Evolutionary conservation across 2,888 invertebrate species (phyloP).

Genomic region (Eilema depressum): DNA sequence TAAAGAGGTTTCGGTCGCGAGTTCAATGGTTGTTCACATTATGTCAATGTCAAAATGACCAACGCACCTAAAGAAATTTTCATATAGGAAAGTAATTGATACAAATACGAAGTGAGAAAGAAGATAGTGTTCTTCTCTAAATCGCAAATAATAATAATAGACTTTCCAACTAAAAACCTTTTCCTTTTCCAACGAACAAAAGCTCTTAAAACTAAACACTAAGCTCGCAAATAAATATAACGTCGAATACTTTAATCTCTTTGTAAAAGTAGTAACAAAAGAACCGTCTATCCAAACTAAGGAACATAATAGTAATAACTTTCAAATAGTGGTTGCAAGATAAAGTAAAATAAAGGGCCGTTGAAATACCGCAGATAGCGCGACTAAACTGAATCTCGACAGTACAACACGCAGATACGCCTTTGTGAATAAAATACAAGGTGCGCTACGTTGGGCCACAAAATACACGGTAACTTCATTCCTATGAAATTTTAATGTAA

Average conservation of each 20-base stretch:
- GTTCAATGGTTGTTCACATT: too few relatives aligned
- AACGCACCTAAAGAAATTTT: too few relatives aligned
- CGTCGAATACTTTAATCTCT: constrained; percentile 7
- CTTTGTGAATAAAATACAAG: constrained; percentile 41
- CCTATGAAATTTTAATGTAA: too few relatives aligned
- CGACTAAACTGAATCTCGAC: constrained; percentile 49
- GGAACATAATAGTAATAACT: constrained; percentile 23
- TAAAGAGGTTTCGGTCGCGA: background rate
- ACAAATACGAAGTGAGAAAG: too few relatives aligned
- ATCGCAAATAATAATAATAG: background rate
- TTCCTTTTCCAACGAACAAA: background rate
- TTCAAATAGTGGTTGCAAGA: constrained; percentile 23
- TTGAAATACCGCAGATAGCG: constrained; percentile 39
- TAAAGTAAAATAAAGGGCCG: constrained; percentile 34
- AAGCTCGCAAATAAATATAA: background rate
- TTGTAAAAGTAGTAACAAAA: constrained; percentile 15
- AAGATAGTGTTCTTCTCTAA: background rate
- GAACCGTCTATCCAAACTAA: constrained; percentile 8
- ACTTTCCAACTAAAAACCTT: background rate
- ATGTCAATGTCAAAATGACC: too few relatives aligned
- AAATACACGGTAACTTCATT: too few relatives aligned
- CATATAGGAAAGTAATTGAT: too few relatives aligned
- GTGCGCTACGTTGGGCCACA: constrained; percentile 26
- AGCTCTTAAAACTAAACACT: background rate
- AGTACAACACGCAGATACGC: constrained; percentile 45